Conservation (phyloP, 1,140 invertebrate genomes). For the Drosophila nebulosa region DNA sequence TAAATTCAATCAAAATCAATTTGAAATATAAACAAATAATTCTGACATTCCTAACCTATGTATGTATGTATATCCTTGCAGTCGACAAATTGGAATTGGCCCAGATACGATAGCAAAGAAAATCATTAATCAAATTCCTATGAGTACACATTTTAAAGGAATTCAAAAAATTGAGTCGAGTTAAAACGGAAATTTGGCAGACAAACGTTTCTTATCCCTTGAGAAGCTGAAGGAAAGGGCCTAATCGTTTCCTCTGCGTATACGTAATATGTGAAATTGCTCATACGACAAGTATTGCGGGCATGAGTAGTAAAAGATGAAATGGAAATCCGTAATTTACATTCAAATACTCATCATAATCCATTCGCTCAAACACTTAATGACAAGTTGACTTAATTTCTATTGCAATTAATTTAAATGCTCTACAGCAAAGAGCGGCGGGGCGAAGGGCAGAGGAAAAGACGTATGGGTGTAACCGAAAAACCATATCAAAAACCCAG, state of each 20-base stretch:
- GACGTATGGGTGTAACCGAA: background rate
- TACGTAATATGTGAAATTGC: conserved; percentile 26
- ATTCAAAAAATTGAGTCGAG: too few relatives aligned
- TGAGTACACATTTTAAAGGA: too few relatives aligned
- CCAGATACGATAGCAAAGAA: background rate
- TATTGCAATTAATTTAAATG: conserved; percentile 48
- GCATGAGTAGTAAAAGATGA: background rate
- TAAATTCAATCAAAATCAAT: too few relatives aligned
- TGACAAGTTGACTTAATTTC: background rate
- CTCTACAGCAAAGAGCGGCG: background rate
- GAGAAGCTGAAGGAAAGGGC: background rate
- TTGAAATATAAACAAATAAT: too few relatives aligned
- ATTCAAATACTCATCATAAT: background rate
- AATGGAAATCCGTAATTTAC: background rate
- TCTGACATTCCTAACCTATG: background rate
- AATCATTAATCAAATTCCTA: too few relatives aligned
- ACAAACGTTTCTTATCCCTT: background rate
- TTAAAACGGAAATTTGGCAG: background rate
- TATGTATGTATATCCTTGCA: too few relatives aligned
- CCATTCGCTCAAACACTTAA: background rate
- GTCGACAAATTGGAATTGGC: background rate
- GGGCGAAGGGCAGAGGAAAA: too few relatives aligned
- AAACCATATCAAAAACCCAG: conserved; percentile 1
- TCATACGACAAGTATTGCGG: background rate
- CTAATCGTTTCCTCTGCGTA: background rate